Evolutionary conservation across 1,140 invertebrate genomes (phyloP).

Genomic region (Venustaconcha ellipsiformis): DNA sequence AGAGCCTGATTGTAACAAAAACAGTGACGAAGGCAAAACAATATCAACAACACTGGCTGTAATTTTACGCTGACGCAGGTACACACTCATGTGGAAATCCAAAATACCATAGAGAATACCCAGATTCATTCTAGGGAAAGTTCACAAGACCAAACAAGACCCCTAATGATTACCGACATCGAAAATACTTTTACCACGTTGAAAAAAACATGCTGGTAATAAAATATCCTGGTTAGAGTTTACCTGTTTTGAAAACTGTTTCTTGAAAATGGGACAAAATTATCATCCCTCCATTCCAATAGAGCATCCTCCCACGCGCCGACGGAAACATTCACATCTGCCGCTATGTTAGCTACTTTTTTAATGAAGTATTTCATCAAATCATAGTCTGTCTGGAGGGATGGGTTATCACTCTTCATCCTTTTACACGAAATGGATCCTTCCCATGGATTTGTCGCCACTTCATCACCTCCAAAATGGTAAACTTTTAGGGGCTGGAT

Average conservation of each 20-base stretch:
- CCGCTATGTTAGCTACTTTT: slow-evolving; percentile 37
- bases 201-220: too few relatives aligned
- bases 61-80: too few relatives aligned
- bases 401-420: slow-evolving; percentile 11
- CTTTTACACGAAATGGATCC: slow-evolving; percentile 48
- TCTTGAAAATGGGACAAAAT: slow-evolving; percentile 40
- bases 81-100: too few relatives aligned
- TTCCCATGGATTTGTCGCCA: slow-evolving; percentile 48
- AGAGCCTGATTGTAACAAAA: too few relatives aligned
- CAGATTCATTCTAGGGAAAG: too few relatives aligned
- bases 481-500: slow-evolving; percentile 49
- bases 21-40: too few relatives aligned
- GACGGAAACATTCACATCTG: slow-evolving; percentile 36
- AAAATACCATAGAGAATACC: too few relatives aligned
- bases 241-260: slow-evolving; percentile 11
- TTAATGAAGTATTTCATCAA: slow-evolving; percentile 46
- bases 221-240: too few relatives aligned
- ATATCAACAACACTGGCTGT: too few relatives aligned
- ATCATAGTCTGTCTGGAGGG: slow-evolving; percentile 9
- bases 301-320: slow-evolving; percentile 64
- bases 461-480: slow-evolving; percentile 66
- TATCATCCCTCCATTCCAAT: slow-evolving; percentile 14
- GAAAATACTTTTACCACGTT: too few relatives aligned
- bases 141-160: too few relatives aligned
- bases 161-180: too few relatives aligned